Evolutionary conservation across 2,113 vertebrate genomes (phyloP).

Genomic region (Malaclemys terrapin): DNA sequence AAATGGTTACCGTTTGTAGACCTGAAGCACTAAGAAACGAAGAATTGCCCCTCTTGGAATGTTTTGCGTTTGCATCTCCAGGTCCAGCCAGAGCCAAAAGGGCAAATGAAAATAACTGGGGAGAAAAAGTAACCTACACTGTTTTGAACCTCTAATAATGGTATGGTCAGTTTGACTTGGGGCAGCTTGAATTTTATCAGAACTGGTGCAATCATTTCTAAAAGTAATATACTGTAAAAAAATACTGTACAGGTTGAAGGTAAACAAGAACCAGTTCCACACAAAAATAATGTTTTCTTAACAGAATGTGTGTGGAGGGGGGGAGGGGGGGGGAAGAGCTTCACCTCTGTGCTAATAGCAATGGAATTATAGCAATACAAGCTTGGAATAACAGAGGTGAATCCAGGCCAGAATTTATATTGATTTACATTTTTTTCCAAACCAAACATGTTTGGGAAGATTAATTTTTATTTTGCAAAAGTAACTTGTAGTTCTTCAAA

Average conservation of each 20-base stretch:
- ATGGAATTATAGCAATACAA: background rate
- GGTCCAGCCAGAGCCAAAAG: background rate
- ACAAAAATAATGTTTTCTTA: background rate
- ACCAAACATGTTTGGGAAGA: background rate
- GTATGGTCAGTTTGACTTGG: background rate
- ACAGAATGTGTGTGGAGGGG: background rate
- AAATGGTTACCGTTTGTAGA: background rate
- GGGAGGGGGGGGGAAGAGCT: background rate
- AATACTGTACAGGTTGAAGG: background rate
- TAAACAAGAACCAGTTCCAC: background rate
- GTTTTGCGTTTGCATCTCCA: conserved; percentile 5
- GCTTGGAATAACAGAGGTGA: background rate
- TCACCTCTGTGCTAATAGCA: background rate
- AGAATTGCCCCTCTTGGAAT: conserved; percentile 42
- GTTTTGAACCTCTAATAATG: background rate
- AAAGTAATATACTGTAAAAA: background rate
- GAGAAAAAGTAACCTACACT: background rate
- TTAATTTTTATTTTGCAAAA: background rate
- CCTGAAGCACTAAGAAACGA: background rate
- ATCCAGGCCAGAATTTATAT: background rate
- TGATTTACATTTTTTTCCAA: background rate
- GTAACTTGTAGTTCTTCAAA: background rate
- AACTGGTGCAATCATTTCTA: background rate
- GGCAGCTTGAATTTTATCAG: background rate
- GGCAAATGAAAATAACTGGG: background rate